Evolutionary conservation across 2,888 invertebrate genomes (phyloP).

Genomic region (Muschampia plurimacula): DNA sequence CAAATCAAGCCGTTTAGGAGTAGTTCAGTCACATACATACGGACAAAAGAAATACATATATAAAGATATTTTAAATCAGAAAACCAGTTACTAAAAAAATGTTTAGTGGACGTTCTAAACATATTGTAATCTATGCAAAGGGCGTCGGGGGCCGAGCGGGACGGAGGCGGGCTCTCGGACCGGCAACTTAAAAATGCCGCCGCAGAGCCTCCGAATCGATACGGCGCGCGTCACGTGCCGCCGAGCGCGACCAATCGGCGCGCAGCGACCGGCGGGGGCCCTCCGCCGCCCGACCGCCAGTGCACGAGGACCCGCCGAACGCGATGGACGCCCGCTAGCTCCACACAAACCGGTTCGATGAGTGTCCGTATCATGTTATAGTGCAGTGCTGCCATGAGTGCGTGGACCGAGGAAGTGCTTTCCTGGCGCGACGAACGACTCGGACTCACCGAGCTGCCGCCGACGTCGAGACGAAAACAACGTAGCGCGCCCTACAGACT

Average conservation of each 20-base stretch:
- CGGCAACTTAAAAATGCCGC: slow-evolving; percentile 93
- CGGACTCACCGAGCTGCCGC: slow-evolving; percentile 77
- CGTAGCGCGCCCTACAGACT: slow-evolving; percentile 88
- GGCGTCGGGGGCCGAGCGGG: slow-evolving; percentile 74
- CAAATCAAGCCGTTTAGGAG: too few species aligned
- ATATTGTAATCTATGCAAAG: slow-evolving; percentile 57
- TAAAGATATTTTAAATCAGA: not conserved
- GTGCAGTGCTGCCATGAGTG: slow-evolving; percentile 78
- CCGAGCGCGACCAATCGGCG: slow-evolving; percentile 80
- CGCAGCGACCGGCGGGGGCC: slow-evolving; percentile 59
- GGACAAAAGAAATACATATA: too few species aligned
- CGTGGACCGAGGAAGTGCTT: slow-evolving; percentile 82
- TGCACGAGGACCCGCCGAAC: slow-evolving; percentile 66
- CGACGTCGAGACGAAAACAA: slow-evolving; percentile 80
- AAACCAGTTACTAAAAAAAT: not conserved
- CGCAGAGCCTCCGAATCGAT: slow-evolving; percentile 92
- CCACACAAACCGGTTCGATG: slow-evolving; percentile 72
- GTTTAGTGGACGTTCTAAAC: slow-evolving; percentile 40
- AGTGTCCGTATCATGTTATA: slow-evolving; percentile 71
- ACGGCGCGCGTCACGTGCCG: slow-evolving; percentile 89
- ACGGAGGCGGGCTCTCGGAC: slow-evolving; percentile 78
- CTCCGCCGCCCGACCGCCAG: slow-evolving; percentile 70
- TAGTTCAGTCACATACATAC: too few species aligned
- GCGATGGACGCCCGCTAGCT: slow-evolving; percentile 58
- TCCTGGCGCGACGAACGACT: slow-evolving; percentile 80